Percentiles rank a stretch among this genome's conserved stretches.
Evolutionary conservation across 2,797 vertebrate species (phyloP).

Genomic region (Sarcoramphus papa): DNA sequence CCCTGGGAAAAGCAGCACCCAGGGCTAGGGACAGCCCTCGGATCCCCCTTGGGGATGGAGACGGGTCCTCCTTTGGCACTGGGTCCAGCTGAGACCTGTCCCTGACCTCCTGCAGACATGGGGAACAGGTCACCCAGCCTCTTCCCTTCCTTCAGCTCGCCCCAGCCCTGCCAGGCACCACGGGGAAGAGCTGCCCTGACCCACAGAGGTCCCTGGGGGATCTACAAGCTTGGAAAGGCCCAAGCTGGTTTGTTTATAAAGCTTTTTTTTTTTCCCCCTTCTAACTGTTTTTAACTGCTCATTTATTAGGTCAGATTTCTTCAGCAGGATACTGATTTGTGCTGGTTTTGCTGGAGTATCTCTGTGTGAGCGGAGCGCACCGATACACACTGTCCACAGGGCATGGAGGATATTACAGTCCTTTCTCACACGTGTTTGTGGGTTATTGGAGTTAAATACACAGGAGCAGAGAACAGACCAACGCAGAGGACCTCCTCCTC

Average conservation of each 20-base stretch:
- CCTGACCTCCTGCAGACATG: background rate
- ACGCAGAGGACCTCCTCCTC: background rate
- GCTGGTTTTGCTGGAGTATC: background rate
- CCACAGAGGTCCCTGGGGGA: background rate
- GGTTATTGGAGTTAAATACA: background rate
- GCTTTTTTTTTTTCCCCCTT: background rate
- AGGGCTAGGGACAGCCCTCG: background rate
- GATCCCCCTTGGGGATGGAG: background rate
- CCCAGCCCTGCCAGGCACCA: background rate
- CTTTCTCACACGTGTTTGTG: background rate
- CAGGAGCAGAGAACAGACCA: background rate
- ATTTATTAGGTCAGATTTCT: background rate
- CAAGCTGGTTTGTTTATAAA: background rate
- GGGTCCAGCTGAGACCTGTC: background rate
- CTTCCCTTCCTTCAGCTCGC: background rate
- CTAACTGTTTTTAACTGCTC: background rate
- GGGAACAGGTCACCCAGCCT: background rate
- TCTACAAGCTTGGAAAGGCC: background rate
- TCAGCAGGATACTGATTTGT: background rate
- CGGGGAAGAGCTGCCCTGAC: background rate
- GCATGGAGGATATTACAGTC: background rate
- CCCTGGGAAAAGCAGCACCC: background rate
- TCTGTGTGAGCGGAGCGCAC: accelerated
- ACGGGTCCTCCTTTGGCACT: background rate
- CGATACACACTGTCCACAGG: background rate